Evolutionary conservation across 2,113 vertebrate species (phyloP).

Genomic region (Scomber colias): DNA sequence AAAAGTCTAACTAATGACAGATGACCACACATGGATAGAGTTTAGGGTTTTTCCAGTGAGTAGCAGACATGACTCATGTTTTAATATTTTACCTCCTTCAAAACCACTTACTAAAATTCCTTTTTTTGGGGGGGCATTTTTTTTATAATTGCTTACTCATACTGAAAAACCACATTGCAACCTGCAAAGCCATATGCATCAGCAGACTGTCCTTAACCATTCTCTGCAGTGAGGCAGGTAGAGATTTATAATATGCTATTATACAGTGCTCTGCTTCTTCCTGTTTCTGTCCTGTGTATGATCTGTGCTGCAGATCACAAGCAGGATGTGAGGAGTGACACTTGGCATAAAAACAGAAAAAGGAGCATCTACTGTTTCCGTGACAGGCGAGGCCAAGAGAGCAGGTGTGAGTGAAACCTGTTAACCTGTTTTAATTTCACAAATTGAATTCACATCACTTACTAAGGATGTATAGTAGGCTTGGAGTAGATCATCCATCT

Average conservation of each 20-base stretch:
- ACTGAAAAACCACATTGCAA: too few relatives aligned
- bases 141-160: too few relatives aligned
- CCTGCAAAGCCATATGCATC: neutral
- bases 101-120: too few relatives aligned
- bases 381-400: neutral
- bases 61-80: too few relatives aligned
- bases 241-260: too few relatives aligned
- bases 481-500: too few relatives aligned
- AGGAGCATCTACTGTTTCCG: too few relatives aligned
- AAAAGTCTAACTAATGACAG: too few relatives aligned
- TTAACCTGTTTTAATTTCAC: neutral
- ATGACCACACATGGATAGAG: too few relatives aligned
- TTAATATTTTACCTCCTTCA: too few relatives aligned
- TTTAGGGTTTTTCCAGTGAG: too few relatives aligned
- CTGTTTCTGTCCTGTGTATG: constrained; percentile 9
- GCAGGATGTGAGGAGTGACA: neutral
- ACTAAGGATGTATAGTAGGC: neutral
- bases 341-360: neutral
- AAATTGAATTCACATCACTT: neutral
- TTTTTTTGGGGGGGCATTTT: too few relatives aligned
- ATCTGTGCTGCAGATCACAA: constrained; percentile 19
- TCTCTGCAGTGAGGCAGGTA: neutral
- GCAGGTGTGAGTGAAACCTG: neutral
- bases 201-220: neutral
- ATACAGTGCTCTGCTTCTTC: neutral